Base-by-base conservation (phyloP, 92 coral and sea anemone genomes). In the Desmophyllum pertusum region DNA sequence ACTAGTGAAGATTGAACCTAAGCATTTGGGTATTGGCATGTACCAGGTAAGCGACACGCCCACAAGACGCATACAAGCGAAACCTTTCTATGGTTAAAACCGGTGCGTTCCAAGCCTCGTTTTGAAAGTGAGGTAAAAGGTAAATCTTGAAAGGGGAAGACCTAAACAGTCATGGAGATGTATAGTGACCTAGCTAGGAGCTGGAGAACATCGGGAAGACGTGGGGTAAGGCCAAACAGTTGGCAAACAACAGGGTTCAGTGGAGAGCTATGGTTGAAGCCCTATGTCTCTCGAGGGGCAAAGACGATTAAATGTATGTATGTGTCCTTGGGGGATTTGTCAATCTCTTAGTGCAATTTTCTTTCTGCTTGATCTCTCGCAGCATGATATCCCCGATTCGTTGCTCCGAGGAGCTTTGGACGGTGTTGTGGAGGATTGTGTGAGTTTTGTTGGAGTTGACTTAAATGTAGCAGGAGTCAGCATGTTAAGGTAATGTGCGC, bases 1-100 rank as follows among this genome's bases (percentile, higher is more conserved):
- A 73, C 89, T 97, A 10, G 94, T 97, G 19, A 97, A 97, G 64
- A 94, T 97, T 10, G 99, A 94, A 48, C 99, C 99, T 19, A 97
- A 90, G 71, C 98, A 97, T 79, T 73, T 97, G 72, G 99, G 99
- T 18, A 92, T 97, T 43, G 99, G 99, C 23, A 97, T 97, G 99
- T 97, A 97, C 78, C 99, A 97, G 95, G 99, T 95, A 57, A 65
- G 83, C 51, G 11, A 33, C 27, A 25, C 15, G 65, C 17, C 35
- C 33, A 21, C 21, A 3, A 15, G 17, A 48, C 21, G 19, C 21
- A 7, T 43, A 43, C 4, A 43, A 43, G 0, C 10, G 10, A 2
- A 43, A 62, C 10, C 8, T 21, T 0, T 5, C 8, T 59, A 18
- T 0, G 36, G 0, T 21, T 62, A 6, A 31, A 31, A 10, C 25